Base-by-base conservation (phyloP, 2,113 vertebrate species). In the Prunella himalayana region DNA sequence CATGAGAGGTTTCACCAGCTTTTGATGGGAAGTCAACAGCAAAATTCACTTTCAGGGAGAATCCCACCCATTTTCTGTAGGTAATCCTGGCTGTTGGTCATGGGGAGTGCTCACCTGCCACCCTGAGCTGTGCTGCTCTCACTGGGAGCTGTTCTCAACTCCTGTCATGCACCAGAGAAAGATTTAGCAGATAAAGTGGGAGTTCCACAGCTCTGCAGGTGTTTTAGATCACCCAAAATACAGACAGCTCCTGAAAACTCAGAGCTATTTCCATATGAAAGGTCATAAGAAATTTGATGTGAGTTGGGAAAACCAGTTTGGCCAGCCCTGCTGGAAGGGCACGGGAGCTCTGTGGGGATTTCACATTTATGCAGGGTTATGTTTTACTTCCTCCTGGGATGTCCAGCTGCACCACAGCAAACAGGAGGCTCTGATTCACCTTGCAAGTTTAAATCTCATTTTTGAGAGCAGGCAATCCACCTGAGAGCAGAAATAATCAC, bases 301-400 rank as follows among this genome's bases (percentile, higher is more conserved):
- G n/a, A 19, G 30, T 91, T 47, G 86, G 73, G 76, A 33, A 53
- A 92, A 91, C 94, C 92, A 84, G 82, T 92, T 70, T 59, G 57
- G 81, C 83, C 85, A 86, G 97, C 44, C 7, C 4, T 20, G 39
- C 92, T 96, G 94, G 92, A 57, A 82, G 5, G 66, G 42, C 35
- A 0, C 0, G 6, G 57, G 56, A 4, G 9, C 57, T 68, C 0
- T 8, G 4, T 13, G 50, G 42, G 72, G 13, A 19, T 27, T 84
- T 72, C 41, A 2, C 23, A 3, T 56, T 61, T 70, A 7, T 80
- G 47, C 11, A 21, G 73, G 69, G 56, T 14, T 66, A 0, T 0
- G 13, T 33, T 59, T 44, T 31, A 9, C 63, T 87, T 79, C 69
- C 65, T 75, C 5, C 18, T 35, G 15, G 78, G 47, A 13, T 91